Base-by-base conservation (phyloP, 2,888 invertebrate genomes). In the Epsilonema sp. region DNA sequence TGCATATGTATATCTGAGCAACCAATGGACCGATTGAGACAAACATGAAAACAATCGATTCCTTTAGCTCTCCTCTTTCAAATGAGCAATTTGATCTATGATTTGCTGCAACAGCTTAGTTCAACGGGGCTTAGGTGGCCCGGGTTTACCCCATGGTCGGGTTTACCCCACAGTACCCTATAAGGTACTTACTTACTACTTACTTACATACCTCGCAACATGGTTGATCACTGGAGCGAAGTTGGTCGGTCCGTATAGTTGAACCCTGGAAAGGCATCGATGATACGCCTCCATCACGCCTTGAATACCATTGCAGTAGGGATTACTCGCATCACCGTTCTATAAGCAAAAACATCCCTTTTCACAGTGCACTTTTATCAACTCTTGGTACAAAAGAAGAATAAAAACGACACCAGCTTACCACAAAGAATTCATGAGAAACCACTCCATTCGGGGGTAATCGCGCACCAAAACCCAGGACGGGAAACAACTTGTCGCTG, bases 171-270 rank as follows among this genome's bases (percentile, higher is more conserved):
- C n/a, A n/a, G n/a, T n/a, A n/a, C n/a, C n/a, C n/a, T n/a, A n/a
- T n/a, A n/a, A n/a, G n/a, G n/a, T n/a, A n/a, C n/a, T n/a, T n/a
- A n/a, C n/a, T n/a, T n/a, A n/a, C n/a, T n/a, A n/a, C n/a, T n/a
- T n/a, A n/a, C n/a, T n/a, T n/a, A 31, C 55, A 53, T 54, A 65
- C 62, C 55, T 62, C 23, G 64, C 61, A 20, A 67, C 64, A 58
- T 73, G 72, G 51, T 70, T 70, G 42, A 74, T 70, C 37, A 70
- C 65, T 2, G 73, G 73, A 19, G 73, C 68, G 58, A 74, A 74
- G 57, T 74, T 73, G 16, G 74, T 74, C 11, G 74, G 74, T 2
- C 74, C 72, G 55, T 68, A 71, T 19, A 73, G 60, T 55, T 73
- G 70, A 2, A 74, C 68, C 49, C 65, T 63, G 44, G 64, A 57